These are phyloP conservation scores for Leucosticte australis DNA, from an alignment of 2,113 vertebrate species.

Conservation along the genomic window DNA sequence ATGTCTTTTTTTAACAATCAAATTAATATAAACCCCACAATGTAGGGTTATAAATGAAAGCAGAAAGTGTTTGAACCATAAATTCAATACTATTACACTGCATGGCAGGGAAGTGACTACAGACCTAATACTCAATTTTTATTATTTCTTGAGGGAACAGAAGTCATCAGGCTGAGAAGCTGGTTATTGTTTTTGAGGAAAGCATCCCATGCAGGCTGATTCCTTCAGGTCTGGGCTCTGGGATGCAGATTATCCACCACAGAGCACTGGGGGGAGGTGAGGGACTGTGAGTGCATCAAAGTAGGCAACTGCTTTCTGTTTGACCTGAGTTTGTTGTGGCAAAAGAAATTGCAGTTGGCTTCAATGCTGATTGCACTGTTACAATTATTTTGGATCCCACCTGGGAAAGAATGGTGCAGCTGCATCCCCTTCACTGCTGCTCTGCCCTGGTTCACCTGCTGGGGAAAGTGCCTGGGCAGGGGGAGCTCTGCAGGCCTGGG, in stretches of 20 bases:
- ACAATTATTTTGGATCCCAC: neutral
- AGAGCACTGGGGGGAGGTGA: accelerated
- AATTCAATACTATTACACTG: neutral
- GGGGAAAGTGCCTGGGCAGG: neutral
- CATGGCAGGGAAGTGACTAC: neutral
- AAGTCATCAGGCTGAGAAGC: neutral
- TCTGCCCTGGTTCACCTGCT: neutral
- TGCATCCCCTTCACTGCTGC: neutral
- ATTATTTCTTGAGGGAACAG: neutral
- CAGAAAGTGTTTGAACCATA: neutral
- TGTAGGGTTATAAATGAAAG: neutral
- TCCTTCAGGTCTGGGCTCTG: neutral
- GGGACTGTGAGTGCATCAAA: neutral
- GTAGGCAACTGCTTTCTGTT: neutral
- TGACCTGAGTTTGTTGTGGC: neutral
- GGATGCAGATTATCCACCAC: neutral
- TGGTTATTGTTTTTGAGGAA: neutral
- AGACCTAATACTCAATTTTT: neutral
- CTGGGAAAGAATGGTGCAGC: neutral
- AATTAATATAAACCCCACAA: neutral
- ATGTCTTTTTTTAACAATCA: neutral
- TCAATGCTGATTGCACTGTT: neutral
- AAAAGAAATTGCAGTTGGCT: neutral
- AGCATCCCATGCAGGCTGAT: neutral
- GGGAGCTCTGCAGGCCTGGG: accelerated